Base-by-base conservation (phyloP, 1,140 invertebrate genomes). In the Ctenoplectra terminalis region DNA sequence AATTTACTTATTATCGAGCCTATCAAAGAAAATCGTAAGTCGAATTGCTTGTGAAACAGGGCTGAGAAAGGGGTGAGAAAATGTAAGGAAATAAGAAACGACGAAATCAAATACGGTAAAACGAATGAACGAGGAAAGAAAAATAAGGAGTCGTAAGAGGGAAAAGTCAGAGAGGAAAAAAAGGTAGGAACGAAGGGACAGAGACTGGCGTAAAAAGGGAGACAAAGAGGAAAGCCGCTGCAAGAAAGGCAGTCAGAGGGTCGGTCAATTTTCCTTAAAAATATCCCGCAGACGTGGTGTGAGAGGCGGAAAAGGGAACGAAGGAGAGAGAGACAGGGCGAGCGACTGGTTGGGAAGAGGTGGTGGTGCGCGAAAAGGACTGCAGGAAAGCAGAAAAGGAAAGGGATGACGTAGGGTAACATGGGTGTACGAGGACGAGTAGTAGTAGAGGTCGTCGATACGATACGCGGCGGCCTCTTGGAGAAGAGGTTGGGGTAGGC, bases 401-500 rank as follows among this genome's bases (percentile, higher is more conserved):
- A 87, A 82, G 82, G 82, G 73, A 88, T 87, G 84, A 87, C 85
- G 84, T 87, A 87, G 84, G 71, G 54, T 83, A 86, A 73, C 74
- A 76, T 43, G 75, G 48, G 67, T 74, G 73, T 76, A 75, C 46
- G 70, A 76, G 72, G 34, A 50, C 50, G 40, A 54, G 77, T 87
- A 87, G 87, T 87, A 88, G 87, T 84, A 86, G 90, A 92, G 91
- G 89, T 93, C 92, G 92, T 93, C 92, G 92, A 93, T 93, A 92
- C 91, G 86, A 90, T 90, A 91, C 88, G 89, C 87, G 89, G 87
- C 88, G 79, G 82, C 82, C 87, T 83, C 85, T 85, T 85, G 77
- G 86, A 88, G 86, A 89, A 90, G 91, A 93, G 92, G 92, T 93
- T 93, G 92, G 93, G 92, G 92, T 93, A 94, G 93, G 92, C 90